Evolutionary conservation across 1,140 invertebrate species (phyloP).

Genomic region (Eriosoma lanigerum): DNA sequence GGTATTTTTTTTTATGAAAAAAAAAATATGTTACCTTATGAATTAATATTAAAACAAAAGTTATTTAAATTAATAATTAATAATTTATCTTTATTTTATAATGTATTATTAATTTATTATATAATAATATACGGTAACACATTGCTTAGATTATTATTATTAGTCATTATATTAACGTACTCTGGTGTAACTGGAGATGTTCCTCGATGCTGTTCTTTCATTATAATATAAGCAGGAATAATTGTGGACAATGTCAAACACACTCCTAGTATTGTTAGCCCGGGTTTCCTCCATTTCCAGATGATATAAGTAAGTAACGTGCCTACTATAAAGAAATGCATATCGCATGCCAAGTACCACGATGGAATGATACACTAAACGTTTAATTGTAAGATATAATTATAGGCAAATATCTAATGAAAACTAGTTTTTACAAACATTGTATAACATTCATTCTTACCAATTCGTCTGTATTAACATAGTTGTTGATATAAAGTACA

Average conservation of each 20-base stretch:
- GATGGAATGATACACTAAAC: conserved; percentile 65
- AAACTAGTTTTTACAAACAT: not conserved
- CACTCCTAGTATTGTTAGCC: not conserved
- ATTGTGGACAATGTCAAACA: conserved; percentile 12
- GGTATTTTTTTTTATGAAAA: no score
- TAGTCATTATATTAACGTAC: not conserved
- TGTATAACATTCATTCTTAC: conserved; percentile 55
- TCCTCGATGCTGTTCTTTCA: not conserved
- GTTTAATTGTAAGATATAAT: not conserved
- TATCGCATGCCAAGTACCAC: conserved; percentile 70
- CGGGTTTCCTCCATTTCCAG: conserved; percentile 29
- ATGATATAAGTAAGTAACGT: conserved; percentile 22
- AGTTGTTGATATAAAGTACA: conserved; percentile 82
- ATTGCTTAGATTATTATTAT: no score
- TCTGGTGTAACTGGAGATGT: not conserved
- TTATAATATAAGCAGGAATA: conserved; percentile 32
- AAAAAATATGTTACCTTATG: no score
- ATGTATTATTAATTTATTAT: no score
- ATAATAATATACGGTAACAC: no score
- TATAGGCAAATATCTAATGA: not conserved
- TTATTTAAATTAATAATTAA: no score
- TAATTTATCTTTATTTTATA: no score
- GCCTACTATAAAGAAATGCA: conserved; percentile 65
- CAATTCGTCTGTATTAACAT: conserved; percentile 68
- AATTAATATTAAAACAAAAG: no score